Base-by-base conservation (phyloP, 2,113 vertebrate genomes). In the Cyprinodon tularosa region DNA sequence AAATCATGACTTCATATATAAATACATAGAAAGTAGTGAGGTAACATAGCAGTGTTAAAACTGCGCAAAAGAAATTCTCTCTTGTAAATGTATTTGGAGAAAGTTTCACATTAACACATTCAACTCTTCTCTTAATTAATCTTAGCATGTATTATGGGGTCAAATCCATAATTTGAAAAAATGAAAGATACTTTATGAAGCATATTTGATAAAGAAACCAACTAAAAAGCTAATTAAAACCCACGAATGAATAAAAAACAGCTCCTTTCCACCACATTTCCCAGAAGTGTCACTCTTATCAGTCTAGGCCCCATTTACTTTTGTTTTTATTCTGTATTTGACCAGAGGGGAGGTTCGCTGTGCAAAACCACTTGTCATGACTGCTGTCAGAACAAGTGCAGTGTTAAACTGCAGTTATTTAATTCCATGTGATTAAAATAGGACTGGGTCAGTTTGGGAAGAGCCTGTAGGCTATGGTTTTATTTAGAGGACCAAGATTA, bases 351-450 rank as follows among this genome's bases (percentile, higher is more conserved):
- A 86, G 74, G 82, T 88, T 91, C 89, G 85, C 86, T 78, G 75
- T 86, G 84, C 86, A 91, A 93, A 29, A 93, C 89, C 86, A 92
- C 92, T 93, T 91, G 91, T 93, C 90, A 91, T 90, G 91, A 89
- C 90, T 88, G 89, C 93, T 94, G 93, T 94, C 92, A 94, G 92
- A 92, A 85, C 88, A 88, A 93, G 92, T 72, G 65, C 86, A 80
- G 89, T 86, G 88, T 90, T 94, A 93, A 93, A 92, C 87, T 88
- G 88, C 79, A 93, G 82, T 93, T 94, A 93, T 94, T 94, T 95
- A 94, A 94, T 95, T 94, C 88, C 92, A 92, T 92, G 91, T 94
- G 94, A 95, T 94, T 94, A 91, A 94, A 94, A 93, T 91, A 91
- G 93, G 94, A 87, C 92, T 92, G 88, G 91, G 90, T 93, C 90